Conservation (phyloP, 2,888 invertebrate genomes). For the Carcina quercana region DNA sequence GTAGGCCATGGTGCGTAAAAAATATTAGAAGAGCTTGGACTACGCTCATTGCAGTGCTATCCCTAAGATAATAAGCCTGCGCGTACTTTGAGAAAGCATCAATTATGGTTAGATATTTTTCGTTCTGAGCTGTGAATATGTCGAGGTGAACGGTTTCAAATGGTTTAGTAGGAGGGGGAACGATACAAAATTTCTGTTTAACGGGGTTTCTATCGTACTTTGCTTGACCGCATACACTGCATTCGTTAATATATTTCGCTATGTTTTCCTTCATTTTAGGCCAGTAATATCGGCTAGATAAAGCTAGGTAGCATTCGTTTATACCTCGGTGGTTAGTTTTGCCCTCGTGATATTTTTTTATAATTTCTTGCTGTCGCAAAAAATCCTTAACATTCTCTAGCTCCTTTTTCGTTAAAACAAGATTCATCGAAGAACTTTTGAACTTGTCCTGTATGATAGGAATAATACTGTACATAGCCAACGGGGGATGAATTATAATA, state of each 20-base stretch:
- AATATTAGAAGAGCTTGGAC: slow-evolving; percentile 12
- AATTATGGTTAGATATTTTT: slow-evolving; percentile 9
- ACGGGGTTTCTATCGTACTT: slow-evolving; percentile 16
- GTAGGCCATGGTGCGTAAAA: slow-evolving; percentile 18
- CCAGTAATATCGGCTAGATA: slow-evolving; percentile 9
- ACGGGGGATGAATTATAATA: slow-evolving; percentile 6
- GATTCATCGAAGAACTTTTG: slow-evolving; percentile 1
- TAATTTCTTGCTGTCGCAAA: slow-evolving; percentile 1
- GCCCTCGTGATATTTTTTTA: slow-evolving; percentile 14
- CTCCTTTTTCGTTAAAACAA: slow-evolving; percentile 3
- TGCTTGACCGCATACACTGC: slow-evolving; percentile 11
- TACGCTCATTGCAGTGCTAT: slow-evolving; percentile 1
- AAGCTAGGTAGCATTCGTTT: background rate
- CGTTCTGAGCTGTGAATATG: slow-evolving; percentile 5
- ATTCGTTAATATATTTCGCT: slow-evolving; percentile 9
- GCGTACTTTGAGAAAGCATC: slow-evolving; percentile 7
- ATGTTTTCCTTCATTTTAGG: slow-evolving; percentile 12
- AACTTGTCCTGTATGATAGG: slow-evolving; percentile 1
- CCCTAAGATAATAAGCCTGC: background rate
- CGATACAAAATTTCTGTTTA: slow-evolving; percentile 12
- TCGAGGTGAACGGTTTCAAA: slow-evolving; percentile 18
- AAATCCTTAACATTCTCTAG: slow-evolving; percentile 13
- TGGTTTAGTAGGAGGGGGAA: slow-evolving; percentile 14
- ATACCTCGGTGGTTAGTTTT: slow-evolving; percentile 9
- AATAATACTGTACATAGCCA: slow-evolving; percentile 7